These are phyloP conservation scores for Euplexia lucipara DNA, from an alignment of 2,888 invertebrate species.

Conservation along the genomic window DNA sequence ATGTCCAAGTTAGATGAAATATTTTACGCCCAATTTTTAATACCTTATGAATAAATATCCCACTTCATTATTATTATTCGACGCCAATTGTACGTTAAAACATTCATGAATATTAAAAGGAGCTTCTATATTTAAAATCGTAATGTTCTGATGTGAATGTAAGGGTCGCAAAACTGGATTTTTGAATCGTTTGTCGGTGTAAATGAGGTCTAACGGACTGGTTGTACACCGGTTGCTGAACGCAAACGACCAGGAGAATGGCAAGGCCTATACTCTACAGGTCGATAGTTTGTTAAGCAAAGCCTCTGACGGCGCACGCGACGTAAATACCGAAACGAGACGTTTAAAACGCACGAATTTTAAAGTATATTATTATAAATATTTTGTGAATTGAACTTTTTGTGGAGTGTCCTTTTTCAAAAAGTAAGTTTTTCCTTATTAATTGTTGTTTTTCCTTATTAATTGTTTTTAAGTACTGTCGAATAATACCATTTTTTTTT, in stretches of 20 bases:
- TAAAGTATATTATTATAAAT: slow-evolving; percentile 16
- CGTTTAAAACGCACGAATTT: slow-evolving; percentile 31
- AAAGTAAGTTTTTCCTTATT: slow-evolving; percentile 51
- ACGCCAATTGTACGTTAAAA: slow-evolving; percentile 25
- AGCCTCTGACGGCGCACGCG: slow-evolving; percentile 75
- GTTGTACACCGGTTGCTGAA: slow-evolving; percentile 60
- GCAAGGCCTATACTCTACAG: slow-evolving; percentile 62
- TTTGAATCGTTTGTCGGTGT: slow-evolving; percentile 60
- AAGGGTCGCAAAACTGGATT: slow-evolving; percentile 23
- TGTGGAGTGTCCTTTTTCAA: slow-evolving; percentile 42
- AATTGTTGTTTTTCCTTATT: slow-evolving; percentile 44
- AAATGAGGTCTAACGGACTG: slow-evolving; percentile 67
- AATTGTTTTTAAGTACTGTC: slow-evolving; percentile 35
- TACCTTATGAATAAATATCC: slow-evolving; percentile 44
- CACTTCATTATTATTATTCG: slow-evolving; percentile 44
- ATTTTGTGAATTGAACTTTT: slow-evolving; percentile 34
- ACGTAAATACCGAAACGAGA: slow-evolving; percentile 37
- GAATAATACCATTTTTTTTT: slow-evolving; percentile 32
- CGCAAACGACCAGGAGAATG: slow-evolving; percentile 67
- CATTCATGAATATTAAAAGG: slow-evolving; percentile 42
- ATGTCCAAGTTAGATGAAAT: slow-evolving; percentile 52
- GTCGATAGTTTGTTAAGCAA: slow-evolving; percentile 71
- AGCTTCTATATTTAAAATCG: slow-evolving; percentile 2
- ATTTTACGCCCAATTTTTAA: slow-evolving; percentile 34
- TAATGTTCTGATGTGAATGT: slow-evolving; percentile 10